Percentiles rank a stretch among this genome's conserved stretches.
phyloP scores from a whole-genome alignment of 2,888 invertebrate species.

The Ormyrus pomaceus region DNA sequence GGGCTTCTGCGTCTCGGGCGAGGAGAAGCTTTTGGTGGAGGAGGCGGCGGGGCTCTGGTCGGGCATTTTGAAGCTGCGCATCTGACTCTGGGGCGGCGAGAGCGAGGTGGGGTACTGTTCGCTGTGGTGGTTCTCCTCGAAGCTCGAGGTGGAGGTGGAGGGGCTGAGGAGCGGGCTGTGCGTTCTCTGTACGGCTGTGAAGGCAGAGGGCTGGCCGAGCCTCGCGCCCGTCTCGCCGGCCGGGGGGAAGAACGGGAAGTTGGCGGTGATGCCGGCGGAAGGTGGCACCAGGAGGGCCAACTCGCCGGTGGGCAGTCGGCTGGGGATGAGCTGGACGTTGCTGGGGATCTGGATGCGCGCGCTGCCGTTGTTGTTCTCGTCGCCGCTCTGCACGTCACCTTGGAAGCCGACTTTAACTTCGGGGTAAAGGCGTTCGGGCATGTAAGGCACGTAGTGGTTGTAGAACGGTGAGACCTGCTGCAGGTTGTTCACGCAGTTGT shows the following conservation, averaged over 20 bases:
- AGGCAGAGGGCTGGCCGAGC: constrained; percentile 71
- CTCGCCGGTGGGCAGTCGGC: constrained; percentile 81
- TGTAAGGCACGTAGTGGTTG: constrained; percentile 73
- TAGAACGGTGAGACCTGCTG: constrained; percentile 77
- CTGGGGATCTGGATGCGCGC: constrained; percentile 79
- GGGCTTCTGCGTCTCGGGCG: constrained; percentile 72
- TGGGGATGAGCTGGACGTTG: constrained; percentile 82
- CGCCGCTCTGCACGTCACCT: constrained; percentile 67
- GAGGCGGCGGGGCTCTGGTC: constrained; percentile 67
- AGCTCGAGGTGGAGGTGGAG: constrained; percentile 83
- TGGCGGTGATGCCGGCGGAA: constrained; percentile 75
- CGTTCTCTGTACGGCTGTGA: constrained; percentile 74
- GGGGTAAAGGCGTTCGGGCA: constrained; percentile 74
- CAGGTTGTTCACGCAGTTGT: constrained; percentile 81
- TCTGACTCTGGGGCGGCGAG: constrained; percentile 62
- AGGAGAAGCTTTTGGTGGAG: constrained; percentile 65
- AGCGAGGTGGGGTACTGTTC: constrained; percentile 68
- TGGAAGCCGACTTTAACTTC: constrained; percentile 74
- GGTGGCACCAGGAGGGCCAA: constrained; percentile 82
- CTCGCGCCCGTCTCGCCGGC: constrained; percentile 64
- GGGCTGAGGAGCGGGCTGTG: constrained; percentile 86
- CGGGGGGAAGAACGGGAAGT: constrained; percentile 76
- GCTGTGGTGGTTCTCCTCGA: constrained; percentile 77
- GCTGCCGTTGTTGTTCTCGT: constrained; percentile 78
- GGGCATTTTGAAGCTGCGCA: constrained; percentile 65